Evolutionary conservation across 2,113 vertebrate species (phyloP).

Genomic region (Sprattus sprattus): DNA sequence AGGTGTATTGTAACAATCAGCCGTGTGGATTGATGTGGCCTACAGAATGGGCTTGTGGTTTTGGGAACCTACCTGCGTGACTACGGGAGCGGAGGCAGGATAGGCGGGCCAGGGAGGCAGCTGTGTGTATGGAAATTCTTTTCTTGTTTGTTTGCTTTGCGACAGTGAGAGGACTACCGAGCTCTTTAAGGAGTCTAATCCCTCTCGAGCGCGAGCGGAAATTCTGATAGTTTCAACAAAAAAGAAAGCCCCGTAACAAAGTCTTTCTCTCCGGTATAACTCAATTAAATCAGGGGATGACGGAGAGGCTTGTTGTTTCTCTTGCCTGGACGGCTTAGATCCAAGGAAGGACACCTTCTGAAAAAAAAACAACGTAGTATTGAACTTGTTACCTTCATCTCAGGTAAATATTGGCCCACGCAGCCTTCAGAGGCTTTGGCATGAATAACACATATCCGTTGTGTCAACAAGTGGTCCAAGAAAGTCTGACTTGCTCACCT

Average conservation of each 20-base stretch:
- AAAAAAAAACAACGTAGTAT: constrained; percentile 61
- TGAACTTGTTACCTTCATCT: constrained; percentile 60
- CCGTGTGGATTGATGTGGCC: constrained; percentile 56
- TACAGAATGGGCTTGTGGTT: constrained; percentile 65
- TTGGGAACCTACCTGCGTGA: constrained; percentile 61
- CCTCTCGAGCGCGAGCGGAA: constrained; percentile 66
- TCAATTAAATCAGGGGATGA: constrained; percentile 53
- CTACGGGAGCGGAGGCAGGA: constrained; percentile 43
- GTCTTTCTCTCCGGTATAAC: constrained; percentile 49
- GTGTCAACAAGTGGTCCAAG: constrained; percentile 40
- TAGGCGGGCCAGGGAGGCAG: constrained; percentile 57
- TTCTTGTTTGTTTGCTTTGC: constrained; percentile 69
- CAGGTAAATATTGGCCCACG: constrained; percentile 57
- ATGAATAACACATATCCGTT: constrained; percentile 38
- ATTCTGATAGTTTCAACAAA: constrained; percentile 65
- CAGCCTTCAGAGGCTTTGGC: constrained; percentile 51
- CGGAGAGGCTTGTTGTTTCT: constrained; percentile 49
- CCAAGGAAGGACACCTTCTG: constrained; percentile 51
- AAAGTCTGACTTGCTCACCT: constrained; percentile 30
- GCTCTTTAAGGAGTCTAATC: constrained; percentile 65
- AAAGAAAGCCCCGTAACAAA: constrained; percentile 60
- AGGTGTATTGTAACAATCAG: constrained; percentile 75
- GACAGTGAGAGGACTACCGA: constrained; percentile 64
- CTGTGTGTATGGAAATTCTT: constrained; percentile 72
- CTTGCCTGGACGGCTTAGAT: constrained; percentile 47